phyloP scores from a whole-genome alignment of 2,797 vertebrate genomes.

The Peromyscus melanophrys region DNA sequence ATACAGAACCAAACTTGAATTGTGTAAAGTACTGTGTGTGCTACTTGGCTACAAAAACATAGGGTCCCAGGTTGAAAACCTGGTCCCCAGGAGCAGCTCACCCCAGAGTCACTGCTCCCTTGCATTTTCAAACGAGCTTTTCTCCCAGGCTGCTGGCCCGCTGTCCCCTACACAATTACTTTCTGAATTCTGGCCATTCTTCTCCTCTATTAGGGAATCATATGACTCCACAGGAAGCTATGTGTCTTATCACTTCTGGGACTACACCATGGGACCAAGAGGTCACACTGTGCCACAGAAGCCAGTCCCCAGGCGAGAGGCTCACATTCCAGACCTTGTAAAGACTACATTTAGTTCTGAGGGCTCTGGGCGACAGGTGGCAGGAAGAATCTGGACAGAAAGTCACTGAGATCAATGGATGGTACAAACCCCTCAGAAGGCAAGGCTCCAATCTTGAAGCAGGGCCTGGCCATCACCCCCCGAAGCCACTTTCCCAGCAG shows the following conservation, averaged over 20 bases:
- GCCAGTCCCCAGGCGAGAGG: conserved; percentile 78
- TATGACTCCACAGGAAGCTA: conserved; percentile 89
- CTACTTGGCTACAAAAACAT: background rate
- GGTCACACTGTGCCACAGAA: conserved; percentile 86
- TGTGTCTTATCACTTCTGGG: conserved; percentile 82
- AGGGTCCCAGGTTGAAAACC: background rate
- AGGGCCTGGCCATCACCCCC: background rate
- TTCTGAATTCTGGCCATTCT: conserved; percentile 87
- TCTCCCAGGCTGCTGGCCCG: conserved; percentile 76
- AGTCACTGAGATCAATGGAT: background rate
- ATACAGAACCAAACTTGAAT: background rate
- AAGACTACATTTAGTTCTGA: conserved; percentile 81
- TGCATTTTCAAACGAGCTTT: conserved; percentile 67
- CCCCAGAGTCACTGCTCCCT: background rate
- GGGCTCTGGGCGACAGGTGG: conserved; percentile 69
- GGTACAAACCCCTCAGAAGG: conserved; percentile 35
- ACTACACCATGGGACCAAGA: conserved; percentile 84
- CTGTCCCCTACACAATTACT: conserved; percentile 74
- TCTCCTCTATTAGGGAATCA: conserved; percentile 85
- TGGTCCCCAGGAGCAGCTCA: background rate
- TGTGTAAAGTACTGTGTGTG: background rate
- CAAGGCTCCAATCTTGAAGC: background rate
- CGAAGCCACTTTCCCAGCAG: background rate
- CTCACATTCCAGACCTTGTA: conserved; percentile 84
- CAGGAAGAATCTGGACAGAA: conserved; percentile 44